phyloP scores from a whole-genome alignment of 2,888 invertebrate species.

The Heterodera filipjevi region DNA sequence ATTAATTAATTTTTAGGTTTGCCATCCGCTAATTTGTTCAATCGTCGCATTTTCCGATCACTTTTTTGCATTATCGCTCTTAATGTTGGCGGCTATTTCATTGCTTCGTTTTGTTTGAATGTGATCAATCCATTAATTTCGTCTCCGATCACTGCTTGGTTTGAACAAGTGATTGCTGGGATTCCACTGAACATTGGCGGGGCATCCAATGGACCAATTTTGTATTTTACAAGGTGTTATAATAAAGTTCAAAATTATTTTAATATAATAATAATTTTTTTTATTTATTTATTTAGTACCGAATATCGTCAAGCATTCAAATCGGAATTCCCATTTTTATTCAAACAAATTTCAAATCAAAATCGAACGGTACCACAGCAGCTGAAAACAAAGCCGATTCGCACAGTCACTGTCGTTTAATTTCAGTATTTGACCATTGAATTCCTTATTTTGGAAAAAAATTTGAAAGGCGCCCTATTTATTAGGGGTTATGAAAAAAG shows the following conservation, averaged over 20 bases:
- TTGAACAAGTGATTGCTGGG: conserved; percentile 15
- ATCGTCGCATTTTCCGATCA: not conserved
- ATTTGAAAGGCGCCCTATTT: too few relatives aligned
- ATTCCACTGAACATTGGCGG: not conserved
- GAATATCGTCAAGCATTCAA: too few relatives aligned
- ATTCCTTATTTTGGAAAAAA: too few relatives aligned
- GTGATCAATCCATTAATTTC: not conserved
- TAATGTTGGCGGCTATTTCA: not conserved
- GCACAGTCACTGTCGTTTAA: too few relatives aligned
- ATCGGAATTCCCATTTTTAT: too few relatives aligned
- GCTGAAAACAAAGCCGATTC: too few relatives aligned
- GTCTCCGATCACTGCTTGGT: conserved; percentile 14
- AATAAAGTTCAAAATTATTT: too few relatives aligned
- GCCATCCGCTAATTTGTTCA: not conserved
- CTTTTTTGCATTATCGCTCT: not conserved
- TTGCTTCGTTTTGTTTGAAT: not conserved
- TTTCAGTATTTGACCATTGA: too few relatives aligned
- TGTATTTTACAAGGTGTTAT: not conserved
- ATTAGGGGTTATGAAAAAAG: too few relatives aligned
- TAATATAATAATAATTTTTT: too few relatives aligned
- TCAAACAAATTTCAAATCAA: too few relatives aligned
- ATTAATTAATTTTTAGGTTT: not conserved
- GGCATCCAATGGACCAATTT: not conserved
- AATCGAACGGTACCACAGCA: not conserved
- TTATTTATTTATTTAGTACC: too few relatives aligned